These are phyloP conservation scores for Elysia crispata DNA, from an alignment of 2,888 invertebrate genomes.

Conservation along the genomic window DNA sequence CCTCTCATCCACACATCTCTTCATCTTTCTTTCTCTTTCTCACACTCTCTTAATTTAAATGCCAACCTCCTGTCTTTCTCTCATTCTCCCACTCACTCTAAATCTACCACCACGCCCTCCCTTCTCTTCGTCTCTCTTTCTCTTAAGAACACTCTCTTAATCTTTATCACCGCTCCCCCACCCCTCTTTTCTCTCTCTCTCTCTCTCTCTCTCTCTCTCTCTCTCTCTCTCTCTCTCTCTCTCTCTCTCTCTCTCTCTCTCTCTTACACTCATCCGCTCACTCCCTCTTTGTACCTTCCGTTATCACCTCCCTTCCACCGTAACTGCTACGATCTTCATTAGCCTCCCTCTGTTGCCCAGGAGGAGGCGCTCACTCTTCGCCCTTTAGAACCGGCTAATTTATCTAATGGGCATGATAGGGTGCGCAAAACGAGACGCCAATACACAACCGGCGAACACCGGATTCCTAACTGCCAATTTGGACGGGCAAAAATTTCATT, in stretches of 20 bases:
- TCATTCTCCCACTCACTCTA: too few relatives aligned
- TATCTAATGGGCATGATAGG: too few relatives aligned
- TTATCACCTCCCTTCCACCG: neutral
- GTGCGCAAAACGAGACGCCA: too few relatives aligned
- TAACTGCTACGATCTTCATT: conserved; percentile 16
- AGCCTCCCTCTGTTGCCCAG: neutral
- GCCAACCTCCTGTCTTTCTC: too few relatives aligned
- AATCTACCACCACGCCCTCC: neutral
- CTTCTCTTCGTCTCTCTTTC: neutral
- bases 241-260: neutral
- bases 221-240: conserved; percentile 4
- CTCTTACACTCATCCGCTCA: too few relatives aligned
- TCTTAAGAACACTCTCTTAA: neutral
- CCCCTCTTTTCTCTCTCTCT: neutral
- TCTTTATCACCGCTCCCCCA: neutral
- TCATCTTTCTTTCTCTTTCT: too few relatives aligned
- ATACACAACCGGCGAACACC: too few relatives aligned
- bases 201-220: neutral
- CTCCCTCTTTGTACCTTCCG: neutral
- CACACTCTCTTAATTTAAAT: too few relatives aligned
- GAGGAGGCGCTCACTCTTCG: neutral
- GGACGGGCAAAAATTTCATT: too few relatives aligned
- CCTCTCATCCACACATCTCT: too few relatives aligned
- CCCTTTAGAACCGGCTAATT: too few relatives aligned
- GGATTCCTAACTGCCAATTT: too few relatives aligned